Evolutionary conservation across 2,113 vertebrate species (phyloP), one percentile per base, ranked within the genome.

Genomic region (Ameiurus melas): DNA sequence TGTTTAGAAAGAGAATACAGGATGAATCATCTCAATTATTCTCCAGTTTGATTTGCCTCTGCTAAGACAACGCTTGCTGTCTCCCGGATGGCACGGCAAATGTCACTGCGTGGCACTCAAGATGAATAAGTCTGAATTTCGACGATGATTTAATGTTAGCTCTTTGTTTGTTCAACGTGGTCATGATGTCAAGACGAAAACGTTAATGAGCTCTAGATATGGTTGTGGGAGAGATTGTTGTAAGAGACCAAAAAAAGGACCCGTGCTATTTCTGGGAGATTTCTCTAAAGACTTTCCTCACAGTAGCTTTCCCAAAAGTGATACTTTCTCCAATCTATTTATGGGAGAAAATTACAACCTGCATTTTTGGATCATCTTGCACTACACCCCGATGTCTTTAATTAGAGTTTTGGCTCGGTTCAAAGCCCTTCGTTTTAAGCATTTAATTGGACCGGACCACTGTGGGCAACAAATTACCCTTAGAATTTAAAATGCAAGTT

Each of bases 401-500:
- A 92, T 88, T 89, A 73, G 86, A 90, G 86, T 89, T 51, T 90
- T 58, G 73, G 33, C 79, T 79, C 73, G 75, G 90, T 85, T 89
- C 68, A 64, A 20, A 47, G 88, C 86, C 43, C 71, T 58, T 83
- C 57, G 7, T 77, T 51, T 88, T 90, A 90, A 83, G 83, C 85
- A 47, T 86, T 90, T 92, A 90, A 92, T 92, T 89, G 89, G 88
- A 91, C 92, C 85, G 88, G 85, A 51, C 88, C 75, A 36, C 25
- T 51, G 20, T 4, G 43, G 12, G 4, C 51, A 55, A 57, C 47
- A 57, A 53, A 71, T 0, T 14, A 2, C 20, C 16, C 51, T 53
- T 36, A 60, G 14, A 36, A 33, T 73, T 53, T 33, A 66, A 70
- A 25, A 30, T 85, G 0, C 10, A 16, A 77, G 25, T 47, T 47